Percentiles rank a stretch among this genome's conserved stretches.
These are phyloP conservation scores for Magallana angulata DNA, from an alignment of 1,140 invertebrate species.

Conservation along the genomic window DNA sequence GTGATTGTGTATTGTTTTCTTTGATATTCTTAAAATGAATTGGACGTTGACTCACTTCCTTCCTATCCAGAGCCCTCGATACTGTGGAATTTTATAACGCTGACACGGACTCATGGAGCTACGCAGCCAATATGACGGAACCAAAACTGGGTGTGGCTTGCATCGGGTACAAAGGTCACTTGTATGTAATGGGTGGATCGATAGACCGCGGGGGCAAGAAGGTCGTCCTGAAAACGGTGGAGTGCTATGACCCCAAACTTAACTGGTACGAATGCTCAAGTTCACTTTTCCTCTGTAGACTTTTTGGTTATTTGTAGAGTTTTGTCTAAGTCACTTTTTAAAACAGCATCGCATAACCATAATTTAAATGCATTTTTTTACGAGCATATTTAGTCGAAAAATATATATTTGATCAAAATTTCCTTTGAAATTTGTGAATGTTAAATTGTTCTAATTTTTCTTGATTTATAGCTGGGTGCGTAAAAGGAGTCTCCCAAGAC, in stretches of 20 bases:
- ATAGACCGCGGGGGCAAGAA: slow-evolving; percentile 51
- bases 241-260: slow-evolving; percentile 63
- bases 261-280: slow-evolving; percentile 53
- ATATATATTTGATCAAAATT: not conserved
- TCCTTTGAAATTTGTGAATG: not conserved
- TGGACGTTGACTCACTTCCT: not conserved
- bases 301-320: too few relatives aligned
- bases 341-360: too few relatives aligned
- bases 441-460: not conserved
- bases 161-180: slow-evolving; percentile 51
- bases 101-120: slow-evolving; percentile 58
- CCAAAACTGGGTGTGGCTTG: slow-evolving; percentile 57
- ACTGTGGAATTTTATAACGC: slow-evolving; percentile 64
- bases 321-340: too few relatives aligned
- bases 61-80: slow-evolving; percentile 48
- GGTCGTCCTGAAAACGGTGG: slow-evolving; percentile 57
- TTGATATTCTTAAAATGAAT: not conserved
- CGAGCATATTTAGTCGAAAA: not conserved
- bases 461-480: slow-evolving; percentile 55
- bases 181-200: slow-evolving; percentile 63
- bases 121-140: slow-evolving; percentile 54
- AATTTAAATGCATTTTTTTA: too few relatives aligned
- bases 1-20: too few relatives aligned
- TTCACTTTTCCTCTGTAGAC: not conserved
- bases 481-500: slow-evolving; percentile 52